Base-by-base conservation (phyloP, 1,140 invertebrate species). In the Charaxes varanes region DNA sequence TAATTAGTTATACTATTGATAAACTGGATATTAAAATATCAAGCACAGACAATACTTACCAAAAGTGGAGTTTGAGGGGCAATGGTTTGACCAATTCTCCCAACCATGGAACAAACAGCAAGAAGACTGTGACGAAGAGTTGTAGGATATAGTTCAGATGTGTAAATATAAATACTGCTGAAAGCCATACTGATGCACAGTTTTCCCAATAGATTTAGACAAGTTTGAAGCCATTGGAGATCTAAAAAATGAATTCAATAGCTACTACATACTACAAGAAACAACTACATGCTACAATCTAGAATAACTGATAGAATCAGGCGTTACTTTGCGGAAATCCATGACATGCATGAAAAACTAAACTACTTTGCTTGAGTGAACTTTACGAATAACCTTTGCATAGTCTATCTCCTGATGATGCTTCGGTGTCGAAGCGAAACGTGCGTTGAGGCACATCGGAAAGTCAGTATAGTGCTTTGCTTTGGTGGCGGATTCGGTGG, bases 111-210 rank as follows among this genome's bases (percentile, higher is more conserved):
- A 64, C 90, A 91, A 27, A 87, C 61, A 0, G 88, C 86, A 4
- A 92, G 67, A 21, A 90, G 55, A 11, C 86, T 85, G 41, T 90
- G 88, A 0, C 90, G 81, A n/a, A 89, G 69, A 35, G 85, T 85
- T 2, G 91, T 92, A 1, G 91, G 91, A 57, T 90, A 92, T 63
- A 92, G 80, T 74, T 92, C 91, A 1, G 89, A 86, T 0, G 90
- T 91, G 53, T 90, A 90, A 35, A 92, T 86, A 61, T 92, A 92
- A 7, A 90, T 79, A 28, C 86, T 86, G 40, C 86, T 86, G 53
- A 90, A 90, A 1, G 87, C 83, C 65, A 87, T 85, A 7, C 88
- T 88, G 46, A 89, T 90, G 38, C 86, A 87, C 53, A 88, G 86
- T 71, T 91, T 92, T 2, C 90, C 91, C 43, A 82, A 37, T 54